These are phyloP conservation scores for Anas bahamensis DNA, from an alignment of 2,797 vertebrate genomes.

Conservation along the genomic window DNA sequence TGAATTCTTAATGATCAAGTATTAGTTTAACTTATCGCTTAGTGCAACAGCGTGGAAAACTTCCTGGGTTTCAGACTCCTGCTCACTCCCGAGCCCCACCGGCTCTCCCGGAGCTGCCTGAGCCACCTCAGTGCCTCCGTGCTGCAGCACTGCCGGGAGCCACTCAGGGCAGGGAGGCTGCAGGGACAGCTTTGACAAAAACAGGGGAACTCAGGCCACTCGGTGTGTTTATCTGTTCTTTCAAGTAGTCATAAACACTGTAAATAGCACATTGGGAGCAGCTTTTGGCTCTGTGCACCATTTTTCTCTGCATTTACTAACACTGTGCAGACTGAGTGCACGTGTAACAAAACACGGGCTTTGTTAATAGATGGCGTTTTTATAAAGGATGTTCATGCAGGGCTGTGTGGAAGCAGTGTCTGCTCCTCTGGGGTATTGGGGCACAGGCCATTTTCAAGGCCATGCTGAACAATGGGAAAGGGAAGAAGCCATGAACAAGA, in stretches of 20 bases:
- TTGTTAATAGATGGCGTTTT: not conserved
- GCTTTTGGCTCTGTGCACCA: not conserved
- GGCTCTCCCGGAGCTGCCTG: not conserved
- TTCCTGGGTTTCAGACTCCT: too few species aligned
- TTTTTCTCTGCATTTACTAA: not conserved
- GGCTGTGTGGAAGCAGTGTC: not conserved
- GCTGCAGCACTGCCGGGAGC: too few species aligned
- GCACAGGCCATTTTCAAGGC: not conserved
- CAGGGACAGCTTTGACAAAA: not conserved
- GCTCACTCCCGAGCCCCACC: accelerated
- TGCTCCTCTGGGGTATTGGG: not conserved
- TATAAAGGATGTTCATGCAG: not conserved
- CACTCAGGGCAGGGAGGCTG: not conserved
- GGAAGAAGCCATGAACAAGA: not conserved
- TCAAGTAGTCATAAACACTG: not conserved
- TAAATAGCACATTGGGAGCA: not conserved
- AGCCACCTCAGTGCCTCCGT: too few species aligned
- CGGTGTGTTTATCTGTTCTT: not conserved
- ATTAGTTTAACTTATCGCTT: not conserved
- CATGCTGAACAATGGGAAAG: not conserved
- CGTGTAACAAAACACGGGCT: not conserved
- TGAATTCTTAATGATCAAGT: too few species aligned
- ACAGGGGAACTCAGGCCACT: not conserved
- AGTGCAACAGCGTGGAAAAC: accelerated
- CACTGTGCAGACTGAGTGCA: not conserved